A percentile compares a stretch with the other conserved stretches of the same genome.
Conservation (phyloP, 2,888 invertebrate genomes). For the Euclidia mi region DNA sequence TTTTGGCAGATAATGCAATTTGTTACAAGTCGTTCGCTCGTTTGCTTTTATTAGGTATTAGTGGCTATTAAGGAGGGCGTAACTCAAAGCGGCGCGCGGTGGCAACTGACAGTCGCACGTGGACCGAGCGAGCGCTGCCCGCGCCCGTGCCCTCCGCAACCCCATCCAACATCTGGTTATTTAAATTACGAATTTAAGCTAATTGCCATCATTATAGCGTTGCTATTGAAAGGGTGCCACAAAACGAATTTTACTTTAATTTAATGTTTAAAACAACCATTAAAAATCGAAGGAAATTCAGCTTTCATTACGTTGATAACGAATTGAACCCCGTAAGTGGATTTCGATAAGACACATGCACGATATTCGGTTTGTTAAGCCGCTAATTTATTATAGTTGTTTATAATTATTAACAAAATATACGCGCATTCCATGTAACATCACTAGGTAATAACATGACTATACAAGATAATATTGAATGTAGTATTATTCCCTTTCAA, state of each 20-base stretch:
- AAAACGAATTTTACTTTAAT: slow-evolving; percentile 67
- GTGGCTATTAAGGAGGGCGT: slow-evolving; percentile 73
- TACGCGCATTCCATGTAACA: too few relatives aligned
- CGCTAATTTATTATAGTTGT: not conserved
- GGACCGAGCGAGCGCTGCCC: slow-evolving; percentile 49
- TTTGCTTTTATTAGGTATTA: slow-evolving; percentile 82
- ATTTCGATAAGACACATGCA: slow-evolving; percentile 47
- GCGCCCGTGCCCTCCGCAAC: slow-evolving; percentile 44
- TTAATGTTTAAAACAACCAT: slow-evolving; percentile 62
- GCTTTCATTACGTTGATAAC: slow-evolving; percentile 40
- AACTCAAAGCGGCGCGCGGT: slow-evolving; percentile 50
- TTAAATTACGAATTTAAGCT: slow-evolving; percentile 78
- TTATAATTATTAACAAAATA: not conserved
- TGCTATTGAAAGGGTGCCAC: slow-evolving; percentile 67
- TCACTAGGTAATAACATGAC: too few relatives aligned
- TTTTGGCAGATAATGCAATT: slow-evolving; percentile 82
- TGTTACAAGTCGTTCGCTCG: slow-evolving; percentile 80
- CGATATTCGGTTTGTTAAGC: slow-evolving; percentile 7
- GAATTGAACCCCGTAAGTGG: slow-evolving; percentile 31
- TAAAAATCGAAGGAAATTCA: slow-evolving; percentile 44
- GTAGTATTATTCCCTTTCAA: too few relatives aligned
- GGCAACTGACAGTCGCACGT: slow-evolving; percentile 62
- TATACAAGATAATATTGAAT: too few relatives aligned
- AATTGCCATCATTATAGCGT: slow-evolving; percentile 73
- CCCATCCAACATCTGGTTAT: slow-evolving; percentile 73